Base-by-base conservation (phyloP, 92 coral and sea anemone species). In the Phenganax subtilis region DNA sequence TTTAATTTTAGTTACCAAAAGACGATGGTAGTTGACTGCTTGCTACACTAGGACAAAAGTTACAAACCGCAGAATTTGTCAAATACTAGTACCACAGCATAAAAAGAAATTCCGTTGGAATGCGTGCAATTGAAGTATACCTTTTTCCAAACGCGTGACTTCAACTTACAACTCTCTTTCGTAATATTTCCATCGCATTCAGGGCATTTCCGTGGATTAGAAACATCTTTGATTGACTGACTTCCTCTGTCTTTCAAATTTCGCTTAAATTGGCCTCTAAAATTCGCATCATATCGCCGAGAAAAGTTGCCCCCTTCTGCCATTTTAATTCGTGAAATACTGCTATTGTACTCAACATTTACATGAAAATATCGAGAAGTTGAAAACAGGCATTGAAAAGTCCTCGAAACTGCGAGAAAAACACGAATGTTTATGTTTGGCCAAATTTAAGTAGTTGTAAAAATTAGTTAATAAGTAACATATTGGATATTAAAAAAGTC, bases 91-190 rank as follows among this genome's bases (percentile, higher is more conserved):
- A 37, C 47, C 0, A 37, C 47, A 37, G 47, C 5, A 37, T 5
- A 37, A 37, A 37, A 37, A 5, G 47, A 37, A 37, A 37, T 37
- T 5, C 5, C 5, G 47, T 37, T 1, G 47, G 5, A 37, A 37
- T 37, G 47, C 47, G 3, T 5, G 47, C 47, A 37, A 37, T 37
- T 5, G 47, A 37, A 37, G 47, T 37, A 37, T 37, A 37, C 73
- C 61, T 91, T 93, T 76, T 91, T 96, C 98, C 97, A 93, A 54
- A 93, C 98, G 75, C 88, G 88, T 9, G 97, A 90, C 31, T 76
- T 76, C 9, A 70, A 60, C 12, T 76, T 76, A 29, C 51, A 31
- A 25, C 69, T 28, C 28, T 78, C 96, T 84, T 79, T 91, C 88
- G 9, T 84, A 54, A 60, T 85, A 27, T 37, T 47, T 16, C 62